Percentiles rank a stretch among this genome's conserved stretches.
phyloP scores from a whole-genome alignment of 2,888 invertebrate genomes.

The Maniola hyperantus region DNA sequence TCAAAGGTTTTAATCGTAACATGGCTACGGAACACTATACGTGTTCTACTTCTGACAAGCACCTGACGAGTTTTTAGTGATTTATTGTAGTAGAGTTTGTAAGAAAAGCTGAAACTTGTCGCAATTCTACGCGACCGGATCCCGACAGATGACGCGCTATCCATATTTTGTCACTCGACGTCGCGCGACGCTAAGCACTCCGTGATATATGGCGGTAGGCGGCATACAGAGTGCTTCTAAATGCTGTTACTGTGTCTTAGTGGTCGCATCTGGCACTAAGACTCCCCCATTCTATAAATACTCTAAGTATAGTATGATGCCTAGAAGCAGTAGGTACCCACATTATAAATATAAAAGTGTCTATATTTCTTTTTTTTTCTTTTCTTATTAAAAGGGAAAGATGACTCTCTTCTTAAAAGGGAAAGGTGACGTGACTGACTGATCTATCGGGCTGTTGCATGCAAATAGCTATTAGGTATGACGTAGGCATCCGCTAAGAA shows the following conservation, averaged over 20 bases:
- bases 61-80: neutral
- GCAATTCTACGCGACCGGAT: neutral
- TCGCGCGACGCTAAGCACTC: constrained; percentile 22
- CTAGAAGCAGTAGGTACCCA: no score
- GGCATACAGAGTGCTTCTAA: neutral
- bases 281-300: neutral
- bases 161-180: constrained; percentile 27
- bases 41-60: no score
- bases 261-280: constrained; percentile 1
- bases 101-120: constrained; percentile 9
- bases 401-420: no score
- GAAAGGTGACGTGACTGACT: no score
- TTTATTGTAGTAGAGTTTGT: neutral
- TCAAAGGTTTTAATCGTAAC: no score
- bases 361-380: no score
- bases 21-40: no score
- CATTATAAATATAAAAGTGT: no score
- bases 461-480: no score
- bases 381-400: no score
- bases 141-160: constrained; percentile 28
- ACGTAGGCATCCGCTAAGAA: no score
- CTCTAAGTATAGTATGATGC: neutral
- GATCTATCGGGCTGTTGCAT: no score
- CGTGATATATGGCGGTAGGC: constrained; percentile 1
- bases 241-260: neutral